A percentile compares a stretch with the other conserved stretches of the same genome.
phyloP scores from a whole-genome alignment of 1,140 invertebrate genomes.

The Pachypeltis micranthus region DNA sequence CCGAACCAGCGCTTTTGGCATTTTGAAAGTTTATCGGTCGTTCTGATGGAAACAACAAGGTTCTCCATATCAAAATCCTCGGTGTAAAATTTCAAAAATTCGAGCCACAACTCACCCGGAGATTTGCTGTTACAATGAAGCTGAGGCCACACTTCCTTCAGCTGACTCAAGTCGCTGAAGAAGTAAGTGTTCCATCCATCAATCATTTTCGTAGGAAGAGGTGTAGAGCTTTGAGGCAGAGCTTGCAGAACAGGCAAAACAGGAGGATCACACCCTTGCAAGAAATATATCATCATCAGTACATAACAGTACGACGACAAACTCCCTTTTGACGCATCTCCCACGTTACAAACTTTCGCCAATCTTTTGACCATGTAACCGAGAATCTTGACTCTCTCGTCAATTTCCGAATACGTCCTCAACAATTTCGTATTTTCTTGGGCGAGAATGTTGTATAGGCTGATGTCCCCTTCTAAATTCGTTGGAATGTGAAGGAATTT shows the following conservation, averaged over 20 bases:
- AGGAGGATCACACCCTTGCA: conserved; percentile 45
- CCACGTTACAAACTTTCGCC: conserved; percentile 49
- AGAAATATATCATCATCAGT: conserved; percentile 47
- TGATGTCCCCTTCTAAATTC: conserved; percentile 46
- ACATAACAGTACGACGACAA: conserved; percentile 53
- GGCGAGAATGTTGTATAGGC: conserved; percentile 47
- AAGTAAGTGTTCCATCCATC: neutral
- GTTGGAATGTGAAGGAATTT: conserved; percentile 41
- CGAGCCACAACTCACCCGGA: conserved; percentile 43
- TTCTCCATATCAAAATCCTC: conserved; percentile 44
- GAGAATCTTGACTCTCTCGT: conserved; percentile 41
- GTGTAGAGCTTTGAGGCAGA: neutral
- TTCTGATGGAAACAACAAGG: conserved; percentile 43
- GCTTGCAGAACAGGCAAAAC: conserved; percentile 49
- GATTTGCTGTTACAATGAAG: conserved; percentile 37
- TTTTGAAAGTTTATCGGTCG: conserved; percentile 36
- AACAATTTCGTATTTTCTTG: conserved; percentile 45
- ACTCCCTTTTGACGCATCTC: conserved; percentile 49
- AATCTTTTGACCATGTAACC: conserved; percentile 47
- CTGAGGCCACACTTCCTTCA: neutral
- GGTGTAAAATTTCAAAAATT: conserved; percentile 44
- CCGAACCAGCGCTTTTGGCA: conserved; percentile 48
- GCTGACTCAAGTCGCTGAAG: neutral
- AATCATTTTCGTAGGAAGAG: neutral
- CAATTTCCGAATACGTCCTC: conserved; percentile 40